Evolutionary conservation across 1,140 invertebrate species (phyloP).

Genomic region (Musca vetustissima): DNA sequence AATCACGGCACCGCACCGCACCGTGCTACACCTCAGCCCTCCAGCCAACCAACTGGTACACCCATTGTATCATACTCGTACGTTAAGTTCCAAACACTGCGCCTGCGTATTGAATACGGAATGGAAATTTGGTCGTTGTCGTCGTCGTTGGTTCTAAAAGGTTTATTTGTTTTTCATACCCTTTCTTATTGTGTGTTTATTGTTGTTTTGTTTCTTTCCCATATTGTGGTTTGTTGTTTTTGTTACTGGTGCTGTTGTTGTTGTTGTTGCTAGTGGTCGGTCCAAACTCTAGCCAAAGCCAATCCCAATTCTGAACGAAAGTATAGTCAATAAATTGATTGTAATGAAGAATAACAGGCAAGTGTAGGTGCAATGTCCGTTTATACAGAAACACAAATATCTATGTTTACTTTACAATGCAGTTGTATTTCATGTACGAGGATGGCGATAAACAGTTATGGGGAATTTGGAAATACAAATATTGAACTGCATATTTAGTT

Average conservation of each 20-base stretch:
- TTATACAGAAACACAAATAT: neutral
- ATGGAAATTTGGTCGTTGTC: neutral
- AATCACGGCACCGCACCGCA: neutral
- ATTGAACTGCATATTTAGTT: no score
- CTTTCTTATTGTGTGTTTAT: neutral
- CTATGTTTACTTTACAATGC: neutral
- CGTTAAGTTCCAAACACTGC: neutral
- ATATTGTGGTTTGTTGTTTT: neutral
- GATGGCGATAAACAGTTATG: neutral
- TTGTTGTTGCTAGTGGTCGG: neutral
- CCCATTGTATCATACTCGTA: no score
- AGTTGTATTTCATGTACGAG: neutral
- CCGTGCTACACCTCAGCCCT: neutral
- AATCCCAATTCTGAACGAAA: conserved; percentile 13
- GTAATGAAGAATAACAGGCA: neutral
- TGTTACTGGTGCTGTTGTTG: no score
- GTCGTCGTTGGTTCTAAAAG: conserved; percentile 15
- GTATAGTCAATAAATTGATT: neutral
- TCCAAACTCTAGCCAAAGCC: conserved; percentile 1
- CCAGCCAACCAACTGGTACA: no score
- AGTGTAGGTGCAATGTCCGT: conserved; percentile 24
- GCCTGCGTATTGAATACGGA: conserved; percentile 12
- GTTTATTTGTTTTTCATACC: conserved; percentile 1
- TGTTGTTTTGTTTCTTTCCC: conserved; percentile 1
- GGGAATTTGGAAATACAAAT: no score